phyloP scores from a whole-genome alignment of 2,888 invertebrate species.

The Empis stercorea region DNA sequence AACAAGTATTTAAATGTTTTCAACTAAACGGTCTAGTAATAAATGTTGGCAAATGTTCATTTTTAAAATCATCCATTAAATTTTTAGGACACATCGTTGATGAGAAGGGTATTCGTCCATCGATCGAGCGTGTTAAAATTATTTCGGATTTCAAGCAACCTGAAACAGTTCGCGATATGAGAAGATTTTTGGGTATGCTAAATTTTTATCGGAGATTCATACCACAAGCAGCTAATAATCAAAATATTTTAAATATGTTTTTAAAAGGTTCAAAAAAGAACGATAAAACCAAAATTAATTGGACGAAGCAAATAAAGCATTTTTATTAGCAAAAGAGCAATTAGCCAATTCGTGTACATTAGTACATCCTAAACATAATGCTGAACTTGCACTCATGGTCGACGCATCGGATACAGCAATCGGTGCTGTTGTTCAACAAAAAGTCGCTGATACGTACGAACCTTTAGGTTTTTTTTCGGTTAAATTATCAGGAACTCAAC shows the following conservation, averaged over 20 bases:
- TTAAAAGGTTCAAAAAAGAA: background rate
- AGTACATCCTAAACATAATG: background rate
- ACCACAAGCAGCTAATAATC: background rate
- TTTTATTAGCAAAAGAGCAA: background rate
- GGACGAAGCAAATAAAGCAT: background rate
- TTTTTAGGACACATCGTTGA: conserved; percentile 1
- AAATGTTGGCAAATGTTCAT: conserved; percentile 9
- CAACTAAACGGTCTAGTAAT: conserved; percentile 13
- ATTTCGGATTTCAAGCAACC: background rate
- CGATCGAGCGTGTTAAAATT: conserved; percentile 1
- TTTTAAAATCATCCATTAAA: background rate
- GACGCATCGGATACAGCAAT: conserved; percentile 26
- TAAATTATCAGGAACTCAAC: conserved; percentile 21
- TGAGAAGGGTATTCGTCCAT: conserved; percentile 3
- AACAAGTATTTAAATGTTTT: conserved; percentile 11
- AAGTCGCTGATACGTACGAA: conserved; percentile 16
- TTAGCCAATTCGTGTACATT: background rate
- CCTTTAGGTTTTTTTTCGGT: conserved; percentile 27
- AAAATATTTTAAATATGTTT: background rate
- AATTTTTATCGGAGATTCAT: conserved; percentile 8
- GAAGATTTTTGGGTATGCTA: conserved; percentile 9
- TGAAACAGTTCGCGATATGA: background rate
- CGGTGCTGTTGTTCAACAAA: conserved; percentile 28
- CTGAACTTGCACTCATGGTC: background rate
- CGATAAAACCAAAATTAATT: background rate